These are phyloP conservation scores for Danionella cerebrum DNA, from an alignment of 2,113 vertebrate genomes.

Conservation along the genomic window DNA sequence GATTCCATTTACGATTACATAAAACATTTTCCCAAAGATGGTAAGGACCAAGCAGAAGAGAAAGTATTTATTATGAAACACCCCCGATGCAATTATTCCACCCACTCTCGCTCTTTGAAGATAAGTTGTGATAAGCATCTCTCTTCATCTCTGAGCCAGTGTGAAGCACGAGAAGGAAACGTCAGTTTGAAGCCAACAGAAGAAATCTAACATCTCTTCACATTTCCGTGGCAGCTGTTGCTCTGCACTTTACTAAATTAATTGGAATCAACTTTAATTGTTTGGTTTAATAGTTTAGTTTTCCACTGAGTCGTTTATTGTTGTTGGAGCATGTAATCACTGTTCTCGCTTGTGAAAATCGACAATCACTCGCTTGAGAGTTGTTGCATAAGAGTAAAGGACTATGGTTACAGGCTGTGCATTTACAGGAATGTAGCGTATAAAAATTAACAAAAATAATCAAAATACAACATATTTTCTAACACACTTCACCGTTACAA, in stretches of 20 bases:
- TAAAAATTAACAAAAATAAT: too few relatives aligned
- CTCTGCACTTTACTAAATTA: constrained; percentile 12
- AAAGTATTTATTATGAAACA: constrained; percentile 36
- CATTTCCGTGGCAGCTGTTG: background rate
- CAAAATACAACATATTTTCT: too few relatives aligned
- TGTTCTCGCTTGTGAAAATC: background rate
- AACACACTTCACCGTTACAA: too few relatives aligned
- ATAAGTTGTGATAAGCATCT: constrained; percentile 39
- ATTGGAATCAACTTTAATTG: background rate
- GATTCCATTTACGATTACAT: background rate
- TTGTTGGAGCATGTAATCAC: background rate
- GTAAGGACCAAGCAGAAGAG: constrained; percentile 4
- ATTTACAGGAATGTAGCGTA: too few relatives aligned
- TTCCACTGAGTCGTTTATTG: background rate
- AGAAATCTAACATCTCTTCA: constrained; percentile 8
- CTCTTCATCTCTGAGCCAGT: constrained; percentile 14
- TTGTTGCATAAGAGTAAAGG: too few relatives aligned
- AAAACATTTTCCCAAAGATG: background rate
- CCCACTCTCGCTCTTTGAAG: constrained; percentile 33
- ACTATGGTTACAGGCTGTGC: too few relatives aligned
- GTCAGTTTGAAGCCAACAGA: constrained; percentile 11
- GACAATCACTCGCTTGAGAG: too few relatives aligned
- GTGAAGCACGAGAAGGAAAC: constrained; percentile 20
- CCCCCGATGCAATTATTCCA: constrained; percentile 33
- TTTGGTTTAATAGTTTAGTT: background rate